These are phyloP conservation scores for Lagria hirta DNA, from an alignment of 2,888 invertebrate genomes.

Conservation along the genomic window DNA sequence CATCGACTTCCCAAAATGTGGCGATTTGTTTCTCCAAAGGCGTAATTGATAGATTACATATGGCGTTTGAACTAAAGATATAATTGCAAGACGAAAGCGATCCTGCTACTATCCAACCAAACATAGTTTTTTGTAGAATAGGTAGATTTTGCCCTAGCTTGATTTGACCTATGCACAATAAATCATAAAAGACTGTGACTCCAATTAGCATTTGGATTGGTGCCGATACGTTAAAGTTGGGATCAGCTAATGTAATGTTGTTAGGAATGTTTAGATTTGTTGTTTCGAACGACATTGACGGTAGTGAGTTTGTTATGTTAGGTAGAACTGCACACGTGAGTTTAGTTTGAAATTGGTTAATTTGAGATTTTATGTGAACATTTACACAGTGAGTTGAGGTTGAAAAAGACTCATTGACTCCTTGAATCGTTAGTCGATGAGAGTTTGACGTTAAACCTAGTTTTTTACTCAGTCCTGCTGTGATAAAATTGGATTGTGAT, in stretches of 20 bases:
- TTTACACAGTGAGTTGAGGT: neutral
- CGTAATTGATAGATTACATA: too few relatives aligned
- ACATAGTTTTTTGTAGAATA: conserved; percentile 9
- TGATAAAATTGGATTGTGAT: neutral
- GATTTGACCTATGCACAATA: conserved; percentile 9
- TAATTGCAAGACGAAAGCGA: too few relatives aligned
- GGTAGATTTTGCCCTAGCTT: neutral
- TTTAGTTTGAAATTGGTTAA: neutral
- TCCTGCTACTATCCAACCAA: conserved; percentile 14
- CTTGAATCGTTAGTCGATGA: neutral
- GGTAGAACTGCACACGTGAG: neutral
- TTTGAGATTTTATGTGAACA: neutral
- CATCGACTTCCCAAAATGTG: conserved; percentile 23
- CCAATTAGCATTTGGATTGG: conserved; percentile 15
- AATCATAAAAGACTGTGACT: too few relatives aligned
- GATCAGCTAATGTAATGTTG: conserved; percentile 12
- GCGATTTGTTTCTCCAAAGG: too few relatives aligned
- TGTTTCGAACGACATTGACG: neutral
- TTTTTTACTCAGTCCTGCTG: neutral
- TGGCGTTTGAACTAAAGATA: too few relatives aligned
- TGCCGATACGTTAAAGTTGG: conserved; percentile 4
- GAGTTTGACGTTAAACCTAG: neutral
- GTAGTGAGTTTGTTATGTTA: neutral
- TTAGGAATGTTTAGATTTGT: conserved; percentile 5
- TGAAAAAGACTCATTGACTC: neutral